A percentile compares a stretch with the other conserved stretches of the same genome.
These are phyloP conservation scores for Etheostoma cragini DNA, from an alignment of 2,113 vertebrate species.

Conservation along the genomic window DNA sequence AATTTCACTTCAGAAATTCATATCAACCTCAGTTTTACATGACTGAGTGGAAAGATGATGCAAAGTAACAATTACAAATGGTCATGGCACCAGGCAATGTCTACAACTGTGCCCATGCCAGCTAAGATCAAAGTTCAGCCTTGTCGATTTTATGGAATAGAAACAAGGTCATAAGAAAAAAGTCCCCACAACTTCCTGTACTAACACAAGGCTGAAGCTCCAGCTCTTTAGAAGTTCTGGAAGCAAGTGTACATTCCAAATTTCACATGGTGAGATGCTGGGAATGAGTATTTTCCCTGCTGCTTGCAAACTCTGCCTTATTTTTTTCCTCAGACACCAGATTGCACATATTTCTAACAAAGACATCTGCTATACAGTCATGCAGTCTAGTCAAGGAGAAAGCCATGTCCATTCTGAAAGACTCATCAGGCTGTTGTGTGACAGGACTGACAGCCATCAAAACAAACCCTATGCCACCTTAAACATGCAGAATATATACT, in stretches of 20 bases:
- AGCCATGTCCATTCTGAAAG: not conserved
- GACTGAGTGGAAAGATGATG: not conserved
- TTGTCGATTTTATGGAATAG: not conserved
- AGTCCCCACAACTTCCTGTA: not conserved
- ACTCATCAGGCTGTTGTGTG: not conserved
- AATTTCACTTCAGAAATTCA: too few species aligned
- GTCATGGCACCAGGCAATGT: too few species aligned
- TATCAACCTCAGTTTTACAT: not conserved
- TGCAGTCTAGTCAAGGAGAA: not conserved
- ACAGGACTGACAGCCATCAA: conserved; percentile 29
- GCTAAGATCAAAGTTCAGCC: not conserved
- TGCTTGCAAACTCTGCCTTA: not conserved
- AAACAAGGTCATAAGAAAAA: not conserved
- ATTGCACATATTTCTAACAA: not conserved
- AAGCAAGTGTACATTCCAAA: not conserved
- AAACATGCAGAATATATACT: conserved; percentile 3
- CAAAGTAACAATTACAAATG: not conserved
- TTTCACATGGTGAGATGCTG: not conserved
- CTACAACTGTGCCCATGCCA: not conserved
- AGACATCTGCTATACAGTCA: not conserved
- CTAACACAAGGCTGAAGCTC: not conserved
- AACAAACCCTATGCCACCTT: conserved; percentile 13
- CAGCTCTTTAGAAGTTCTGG: not conserved
- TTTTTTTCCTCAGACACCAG: not conserved
- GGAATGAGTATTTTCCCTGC: not conserved